Percentiles rank a stretch among this genome's conserved stretches.
Evolutionary conservation across 2,113 vertebrate species (phyloP).

Genomic region (Mustelus asterias): DNA sequence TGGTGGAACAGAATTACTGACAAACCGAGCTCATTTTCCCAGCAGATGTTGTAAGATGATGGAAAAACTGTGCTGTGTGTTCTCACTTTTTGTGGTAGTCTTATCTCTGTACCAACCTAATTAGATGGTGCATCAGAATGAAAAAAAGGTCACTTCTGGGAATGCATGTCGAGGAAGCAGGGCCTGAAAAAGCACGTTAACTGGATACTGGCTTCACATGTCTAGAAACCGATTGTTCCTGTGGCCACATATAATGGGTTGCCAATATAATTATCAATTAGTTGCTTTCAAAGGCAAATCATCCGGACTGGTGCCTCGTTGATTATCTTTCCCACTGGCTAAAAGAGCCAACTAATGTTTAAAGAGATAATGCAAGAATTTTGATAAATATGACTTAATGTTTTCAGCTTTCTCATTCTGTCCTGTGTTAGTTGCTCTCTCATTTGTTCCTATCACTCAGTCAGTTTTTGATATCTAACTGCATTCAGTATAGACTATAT

Average conservation of each 20-base stretch:
- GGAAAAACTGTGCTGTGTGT: neutral
- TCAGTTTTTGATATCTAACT: neutral
- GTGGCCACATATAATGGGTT: neutral
- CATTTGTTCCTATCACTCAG: neutral
- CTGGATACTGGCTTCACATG: neutral
- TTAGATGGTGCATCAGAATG: neutral
- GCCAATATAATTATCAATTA: slow-evolving; percentile 1
- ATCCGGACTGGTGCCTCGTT: neutral
- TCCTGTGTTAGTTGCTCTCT: neutral
- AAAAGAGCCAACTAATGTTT: neutral
- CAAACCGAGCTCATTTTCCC: slow-evolving; percentile 21
- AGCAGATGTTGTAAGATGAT: neutral
- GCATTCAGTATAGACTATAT: neutral
- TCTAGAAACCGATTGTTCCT: neutral
- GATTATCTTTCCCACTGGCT: neutral
- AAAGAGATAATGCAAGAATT: neutral
- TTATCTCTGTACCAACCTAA: neutral
- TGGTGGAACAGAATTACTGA: too few relatives aligned
- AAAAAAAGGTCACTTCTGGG: neutral
- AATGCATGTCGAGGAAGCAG: neutral
- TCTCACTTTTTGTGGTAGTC: neutral
- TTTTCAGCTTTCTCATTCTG: neutral
- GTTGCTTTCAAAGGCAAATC: neutral
- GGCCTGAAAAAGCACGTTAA: neutral
- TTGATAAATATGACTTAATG: neutral